Percentiles rank a stretch among this genome's conserved stretches.
Conservation (phyloP, 2,888 invertebrate species). For the Tolmerus cingulatus region DNA sequence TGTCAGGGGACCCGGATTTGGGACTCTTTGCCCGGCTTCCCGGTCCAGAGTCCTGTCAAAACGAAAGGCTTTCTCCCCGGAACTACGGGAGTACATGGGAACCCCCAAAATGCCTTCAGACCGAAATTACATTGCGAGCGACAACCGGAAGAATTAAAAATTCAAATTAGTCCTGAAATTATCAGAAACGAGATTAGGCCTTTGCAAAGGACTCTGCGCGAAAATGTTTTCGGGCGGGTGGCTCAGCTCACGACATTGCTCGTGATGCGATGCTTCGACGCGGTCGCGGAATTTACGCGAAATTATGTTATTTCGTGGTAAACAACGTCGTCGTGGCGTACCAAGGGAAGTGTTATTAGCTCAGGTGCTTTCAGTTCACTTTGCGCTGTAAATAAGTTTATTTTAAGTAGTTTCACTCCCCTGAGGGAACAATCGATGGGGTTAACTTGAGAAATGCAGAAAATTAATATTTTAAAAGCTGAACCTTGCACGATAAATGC, state of each 20-base stretch:
- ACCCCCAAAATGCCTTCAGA: not conserved
- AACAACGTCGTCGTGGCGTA: not conserved
- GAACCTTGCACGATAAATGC: not conserved
- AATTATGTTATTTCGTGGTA: not conserved
- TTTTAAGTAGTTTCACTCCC: not conserved
- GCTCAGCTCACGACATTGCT: not conserved
- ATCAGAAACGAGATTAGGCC: not conserved
- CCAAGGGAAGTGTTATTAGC: not conserved
- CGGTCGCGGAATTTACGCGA: not conserved
- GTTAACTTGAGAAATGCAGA: not conserved
- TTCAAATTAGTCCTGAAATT: not conserved
- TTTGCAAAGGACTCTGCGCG: not conserved
- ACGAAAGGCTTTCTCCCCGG: not conserved
- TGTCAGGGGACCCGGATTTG: not conserved
- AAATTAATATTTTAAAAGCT: not conserved
- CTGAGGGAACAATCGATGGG: not conserved
- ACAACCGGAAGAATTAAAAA: slow-evolving; percentile 11
- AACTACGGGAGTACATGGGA: not conserved
- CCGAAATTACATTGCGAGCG: not conserved
- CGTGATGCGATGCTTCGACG: not conserved
- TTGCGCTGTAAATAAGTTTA: not conserved
- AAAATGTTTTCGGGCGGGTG: not conserved
- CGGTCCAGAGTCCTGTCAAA: not conserved
- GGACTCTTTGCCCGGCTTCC: not conserved
- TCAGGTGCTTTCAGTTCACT: not conserved